Evolutionary conservation across 2,797 vertebrate species (phyloP).

Genomic region (Molossus alvarezi): DNA sequence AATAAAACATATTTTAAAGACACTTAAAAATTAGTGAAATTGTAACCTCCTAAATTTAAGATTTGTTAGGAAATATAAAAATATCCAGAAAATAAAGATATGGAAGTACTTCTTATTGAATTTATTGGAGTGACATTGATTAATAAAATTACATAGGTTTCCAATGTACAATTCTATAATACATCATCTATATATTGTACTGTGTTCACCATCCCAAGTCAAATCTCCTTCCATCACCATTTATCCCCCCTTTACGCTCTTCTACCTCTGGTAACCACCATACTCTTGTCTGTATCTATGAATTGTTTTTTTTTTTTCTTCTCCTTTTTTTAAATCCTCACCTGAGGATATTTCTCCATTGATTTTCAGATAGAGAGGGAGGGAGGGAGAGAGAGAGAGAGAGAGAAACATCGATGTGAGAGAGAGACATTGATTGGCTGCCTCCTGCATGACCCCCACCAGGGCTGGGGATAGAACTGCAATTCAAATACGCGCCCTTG

Average conservation of each 20-base stretch:
- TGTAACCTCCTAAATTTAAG: not conserved
- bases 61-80: not conserved
- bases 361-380: not conserved
- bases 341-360: not conserved
- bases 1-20: too few relatives aligned
- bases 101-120: not conserved
- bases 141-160: not conserved
- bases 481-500: not conserved
- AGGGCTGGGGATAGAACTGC: not conserved
- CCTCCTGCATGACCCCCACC: too few relatives aligned
- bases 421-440: too few relatives aligned
- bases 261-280: not conserved
- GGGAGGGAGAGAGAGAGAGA: not conserved
- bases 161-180: not conserved
- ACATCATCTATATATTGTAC: not conserved
- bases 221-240: not conserved
- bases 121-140: not conserved
- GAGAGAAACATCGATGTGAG: not conserved
- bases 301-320: not conserved
- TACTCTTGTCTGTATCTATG: not conserved
- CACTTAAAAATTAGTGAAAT: too few relatives aligned
- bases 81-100: not conserved
- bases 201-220: not conserved
- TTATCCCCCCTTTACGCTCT: not conserved
- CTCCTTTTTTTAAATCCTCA: not conserved